These are phyloP conservation scores for Dolichallabes microphthalmus DNA, from an alignment of 2,113 vertebrate species.

Conservation along the genomic window DNA sequence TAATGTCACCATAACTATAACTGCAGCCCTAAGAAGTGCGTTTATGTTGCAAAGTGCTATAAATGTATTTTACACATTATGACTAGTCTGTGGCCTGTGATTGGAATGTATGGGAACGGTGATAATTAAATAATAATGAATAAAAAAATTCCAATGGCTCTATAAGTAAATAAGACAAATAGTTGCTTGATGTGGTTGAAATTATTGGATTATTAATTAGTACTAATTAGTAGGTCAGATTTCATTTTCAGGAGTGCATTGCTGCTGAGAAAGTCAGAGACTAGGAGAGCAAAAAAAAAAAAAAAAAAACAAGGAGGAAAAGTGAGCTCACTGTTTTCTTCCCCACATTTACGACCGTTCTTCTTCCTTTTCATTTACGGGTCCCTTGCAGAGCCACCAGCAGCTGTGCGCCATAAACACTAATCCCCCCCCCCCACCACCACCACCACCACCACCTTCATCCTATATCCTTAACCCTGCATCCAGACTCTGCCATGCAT, in stretches of 20 bases:
- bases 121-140: not conserved
- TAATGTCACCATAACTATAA: constrained; percentile 5
- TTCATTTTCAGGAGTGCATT: not conserved
- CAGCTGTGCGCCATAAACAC: constrained; percentile 93
- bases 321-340: constrained; percentile 83
- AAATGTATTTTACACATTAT: not conserved
- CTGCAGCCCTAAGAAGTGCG: not conserved
- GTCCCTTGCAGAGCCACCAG: constrained; percentile 84
- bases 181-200: constrained; percentile 2
- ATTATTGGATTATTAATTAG: constrained; percentile 28
- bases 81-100: constrained; percentile 11
- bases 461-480: constrained; percentile 35
- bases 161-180: constrained; percentile 9
- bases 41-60: constrained; percentile 11
- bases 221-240: constrained; percentile 16
- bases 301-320: constrained; percentile 52
- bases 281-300: not conserved
- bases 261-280: not conserved
- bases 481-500: constrained; percentile 45
- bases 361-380: constrained; percentile 82
- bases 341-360: constrained; percentile 80
- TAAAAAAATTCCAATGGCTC: not conserved
- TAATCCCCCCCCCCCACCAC: constrained; percentile 67
- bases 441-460: constrained; percentile 52
- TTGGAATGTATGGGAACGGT: not conserved